Conservation (phyloP, 1,140 invertebrate genomes). For the Drosophila tristis region DNA sequence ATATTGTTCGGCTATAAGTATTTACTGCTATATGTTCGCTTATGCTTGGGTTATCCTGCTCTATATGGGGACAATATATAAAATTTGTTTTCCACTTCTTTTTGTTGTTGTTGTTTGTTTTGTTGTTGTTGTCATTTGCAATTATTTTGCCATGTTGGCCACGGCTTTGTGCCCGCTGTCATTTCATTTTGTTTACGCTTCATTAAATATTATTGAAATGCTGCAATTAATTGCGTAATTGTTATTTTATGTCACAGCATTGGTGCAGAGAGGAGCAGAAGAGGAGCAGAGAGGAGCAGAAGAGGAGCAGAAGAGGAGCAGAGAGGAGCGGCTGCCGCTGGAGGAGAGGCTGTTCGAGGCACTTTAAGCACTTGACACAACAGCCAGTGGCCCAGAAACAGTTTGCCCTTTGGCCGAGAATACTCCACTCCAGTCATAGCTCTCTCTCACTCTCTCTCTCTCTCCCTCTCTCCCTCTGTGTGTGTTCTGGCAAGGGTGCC, state of each 20-base stretch:
- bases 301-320: slow-evolving; percentile 1
- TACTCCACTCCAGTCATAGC: slow-evolving; percentile 6
- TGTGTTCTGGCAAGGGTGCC: slow-evolving; percentile 3
- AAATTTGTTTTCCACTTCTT: slow-evolving; percentile 52
- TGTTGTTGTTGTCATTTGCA: slow-evolving; percentile 51
- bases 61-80: slow-evolving; percentile 28
- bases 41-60: not conserved
- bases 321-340: too few relatives aligned
- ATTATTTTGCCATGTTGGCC: slow-evolving; percentile 70
- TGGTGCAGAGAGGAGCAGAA: too few relatives aligned
- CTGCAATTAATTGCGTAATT: slow-evolving; percentile 81
- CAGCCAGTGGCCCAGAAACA: slow-evolving; percentile 43
- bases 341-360: slow-evolving; percentile 13
- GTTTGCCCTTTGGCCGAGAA: slow-evolving; percentile 41
- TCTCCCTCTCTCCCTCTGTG: slow-evolving; percentile 1
- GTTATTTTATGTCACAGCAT: slow-evolving; percentile 74
- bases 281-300: slow-evolving; percentile 1
- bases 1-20: slow-evolving; percentile 4
- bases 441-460: slow-evolving; percentile 14
- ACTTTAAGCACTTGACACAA: slow-evolving; percentile 74
- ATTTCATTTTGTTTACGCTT: slow-evolving; percentile 79
- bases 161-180: slow-evolving; percentile 50
- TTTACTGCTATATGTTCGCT: slow-evolving; percentile 7
- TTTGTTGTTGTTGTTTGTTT: not conserved
- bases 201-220: slow-evolving; percentile 82